Evolutionary conservation across 2,888 invertebrate genomes (phyloP).

Genomic region (Noctua janthe): DNA sequence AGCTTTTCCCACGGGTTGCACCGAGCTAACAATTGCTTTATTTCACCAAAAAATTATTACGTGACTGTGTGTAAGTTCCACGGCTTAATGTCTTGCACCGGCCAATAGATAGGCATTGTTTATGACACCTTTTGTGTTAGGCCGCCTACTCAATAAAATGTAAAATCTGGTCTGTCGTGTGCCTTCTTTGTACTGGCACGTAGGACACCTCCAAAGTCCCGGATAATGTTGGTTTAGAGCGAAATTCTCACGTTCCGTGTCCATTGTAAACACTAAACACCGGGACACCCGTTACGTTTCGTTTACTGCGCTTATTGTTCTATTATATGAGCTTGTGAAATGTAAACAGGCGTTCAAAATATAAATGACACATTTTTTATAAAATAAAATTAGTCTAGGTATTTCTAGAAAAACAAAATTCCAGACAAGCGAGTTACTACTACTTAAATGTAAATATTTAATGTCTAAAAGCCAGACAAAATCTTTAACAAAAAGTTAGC

Average conservation of each 20-base stretch:
- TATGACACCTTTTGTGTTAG: slow-evolving; percentile 84
- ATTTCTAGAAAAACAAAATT: slow-evolving; percentile 18
- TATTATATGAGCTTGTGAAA: slow-evolving; percentile 84
- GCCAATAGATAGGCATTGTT: slow-evolving; percentile 81
- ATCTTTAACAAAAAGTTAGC: neutral
- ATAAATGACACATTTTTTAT: slow-evolving; percentile 72
- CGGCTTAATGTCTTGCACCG: slow-evolving; percentile 82
- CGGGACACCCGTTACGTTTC: slow-evolving; percentile 84
- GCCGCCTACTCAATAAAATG: slow-evolving; percentile 84
- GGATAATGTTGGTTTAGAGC: slow-evolving; percentile 83
- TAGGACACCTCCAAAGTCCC: slow-evolving; percentile 75
- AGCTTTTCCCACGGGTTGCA: slow-evolving; percentile 83
- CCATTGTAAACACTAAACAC: slow-evolving; percentile 84
- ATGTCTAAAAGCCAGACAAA: neutral
- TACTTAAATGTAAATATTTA: neutral
- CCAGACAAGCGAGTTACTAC: neutral
- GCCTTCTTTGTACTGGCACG: slow-evolving; percentile 83
- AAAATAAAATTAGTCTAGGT: slow-evolving; percentile 8
- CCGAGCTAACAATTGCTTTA: slow-evolving; percentile 84
- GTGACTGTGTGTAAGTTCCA: slow-evolving; percentile 86
- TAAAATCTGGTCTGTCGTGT: slow-evolving; percentile 78
- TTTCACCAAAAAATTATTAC: slow-evolving; percentile 84
- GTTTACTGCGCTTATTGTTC: slow-evolving; percentile 86
- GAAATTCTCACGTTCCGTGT: slow-evolving; percentile 88
- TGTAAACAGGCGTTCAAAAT: slow-evolving; percentile 82